A percentile compares a stretch with the other conserved stretches of the same genome.
Evolutionary conservation across 1,140 invertebrate species (phyloP).

Genomic region (Cephus cinctus): DNA sequence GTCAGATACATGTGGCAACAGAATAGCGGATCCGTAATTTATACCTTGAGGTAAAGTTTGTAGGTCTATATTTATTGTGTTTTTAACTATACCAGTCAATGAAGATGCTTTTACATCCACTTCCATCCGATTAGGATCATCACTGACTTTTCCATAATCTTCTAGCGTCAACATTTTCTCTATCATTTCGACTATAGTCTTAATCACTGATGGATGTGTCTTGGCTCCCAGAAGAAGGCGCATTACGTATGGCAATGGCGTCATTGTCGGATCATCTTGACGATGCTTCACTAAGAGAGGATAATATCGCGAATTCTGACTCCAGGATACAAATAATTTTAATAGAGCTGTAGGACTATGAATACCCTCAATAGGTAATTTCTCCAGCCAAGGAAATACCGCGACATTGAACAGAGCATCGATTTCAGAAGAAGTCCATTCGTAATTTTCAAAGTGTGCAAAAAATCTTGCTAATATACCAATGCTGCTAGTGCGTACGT

Average conservation of each 20-base stretch:
- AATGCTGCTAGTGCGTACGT: conserved; percentile 63
- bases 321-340: conserved; percentile 77
- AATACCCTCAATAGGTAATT: conserved; percentile 77
- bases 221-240: conserved; percentile 69
- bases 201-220: conserved; percentile 64
- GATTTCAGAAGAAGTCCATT: conserved; percentile 70
- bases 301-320: conserved; percentile 74
- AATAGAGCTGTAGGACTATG: conserved; percentile 80
- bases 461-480: conserved; percentile 73
- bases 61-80: conserved; percentile 29
- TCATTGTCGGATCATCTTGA: conserved; percentile 49
- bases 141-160: conserved; percentile 56
- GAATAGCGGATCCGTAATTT: conserved; percentile 72
- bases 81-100: conserved; percentile 25
- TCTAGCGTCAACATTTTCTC: conserved; percentile 74
- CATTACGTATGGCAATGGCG: conserved; percentile 67
- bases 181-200: conserved; percentile 74
- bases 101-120: conserved; percentile 28
- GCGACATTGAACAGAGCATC: conserved; percentile 74
- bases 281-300: conserved; percentile 66
- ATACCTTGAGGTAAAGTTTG: conserved; percentile 47
- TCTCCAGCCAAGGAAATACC: conserved; percentile 79
- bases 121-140: conserved; percentile 42
- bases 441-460: conserved; percentile 73
- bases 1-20: conserved; percentile 70